Base-by-base conservation (phyloP, 1,140 invertebrate species). In the Cotesia chilonis region DNA sequence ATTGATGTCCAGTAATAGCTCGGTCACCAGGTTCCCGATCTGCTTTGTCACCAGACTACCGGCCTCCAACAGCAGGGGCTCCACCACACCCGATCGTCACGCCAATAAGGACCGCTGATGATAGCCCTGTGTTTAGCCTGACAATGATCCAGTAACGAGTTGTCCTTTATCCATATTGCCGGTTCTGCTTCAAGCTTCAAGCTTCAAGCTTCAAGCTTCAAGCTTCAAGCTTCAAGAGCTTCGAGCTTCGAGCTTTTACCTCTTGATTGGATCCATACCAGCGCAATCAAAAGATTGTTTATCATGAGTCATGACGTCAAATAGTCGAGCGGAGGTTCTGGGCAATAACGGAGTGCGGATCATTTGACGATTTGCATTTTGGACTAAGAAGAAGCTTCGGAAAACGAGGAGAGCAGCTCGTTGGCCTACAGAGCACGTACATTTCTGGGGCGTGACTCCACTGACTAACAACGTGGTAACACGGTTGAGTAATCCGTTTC, bases 401-500 rank as follows among this genome's bases (percentile, higher is more conserved):
- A 55, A 4, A 55, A 4, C 28, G 41, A 41, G 35, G 17, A 5
- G 12, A 35, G 12, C 35, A 41, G 14, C 17, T 12, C 47, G 72
- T 75, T 41, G 51, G 54, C 52, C 63, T 41, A 55, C 74, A 54
- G 36, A 60, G 66, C 74, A 75, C 74, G 74, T 75, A 75, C 59
- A 68, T 60, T 64, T 72, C 66, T 69, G 70, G 70, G 70, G 74
- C 74, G 74, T 75, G 74, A 75, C 74, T 70, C 72, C 72, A 75
- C 74, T 75, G 74, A 71, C 74, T 75, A 75, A 75, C 74, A 75
- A 75, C 73, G 73, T 70, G 73, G 73, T 71, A 74, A 74, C 74
- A 75, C 74, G 74, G 70, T 75, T 70, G 70, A 75, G 74, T 75
- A 75, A 75, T 75, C 70, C 74, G 74, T 75, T 75, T 75, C 70